Percentiles rank a stretch among this genome's conserved stretches.
These are phyloP conservation scores for Paramormyrops hopkinsi DNA, from an alignment of 2,797 vertebrate genomes.

Conservation along the genomic window DNA sequence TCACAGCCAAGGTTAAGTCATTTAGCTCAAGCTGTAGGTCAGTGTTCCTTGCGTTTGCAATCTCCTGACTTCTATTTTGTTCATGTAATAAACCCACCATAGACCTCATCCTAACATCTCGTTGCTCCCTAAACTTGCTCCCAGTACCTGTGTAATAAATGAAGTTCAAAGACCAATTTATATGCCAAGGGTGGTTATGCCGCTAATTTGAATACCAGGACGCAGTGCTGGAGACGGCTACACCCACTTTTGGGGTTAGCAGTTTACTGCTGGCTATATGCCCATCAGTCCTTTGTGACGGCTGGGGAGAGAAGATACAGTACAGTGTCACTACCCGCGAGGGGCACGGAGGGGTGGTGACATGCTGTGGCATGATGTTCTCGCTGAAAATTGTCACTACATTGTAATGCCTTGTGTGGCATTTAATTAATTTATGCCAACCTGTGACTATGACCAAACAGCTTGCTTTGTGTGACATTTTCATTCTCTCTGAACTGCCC, in stretches of 20 bases:
- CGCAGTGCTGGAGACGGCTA: neutral
- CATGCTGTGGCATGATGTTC: neutral
- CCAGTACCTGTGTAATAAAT: neutral
- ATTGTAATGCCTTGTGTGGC: neutral
- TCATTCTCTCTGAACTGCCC: neutral
- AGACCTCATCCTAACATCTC: too few species aligned
- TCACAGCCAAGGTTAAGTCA: too few species aligned
- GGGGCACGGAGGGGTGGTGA: neutral
- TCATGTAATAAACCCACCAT: too few species aligned
- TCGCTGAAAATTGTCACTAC: neutral
- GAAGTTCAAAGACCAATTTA: neutral
- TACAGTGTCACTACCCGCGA: neutral
- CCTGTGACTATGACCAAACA: neutral
- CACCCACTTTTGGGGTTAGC: neutral
- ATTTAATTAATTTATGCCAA: neutral
- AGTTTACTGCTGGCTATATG: neutral
- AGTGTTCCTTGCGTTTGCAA: too few species aligned
- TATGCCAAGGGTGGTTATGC: neutral
- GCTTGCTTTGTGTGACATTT: neutral
- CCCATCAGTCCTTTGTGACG: neutral
- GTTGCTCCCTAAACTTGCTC: neutral
- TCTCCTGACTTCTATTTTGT: too few species aligned
- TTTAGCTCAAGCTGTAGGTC: too few species aligned
- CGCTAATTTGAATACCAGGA: neutral
- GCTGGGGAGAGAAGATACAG: neutral